Percentiles rank a stretch among this genome's conserved stretches.
These are phyloP conservation scores for Aphrophora alni DNA, from an alignment of 2,888 invertebrate species.

Conservation along the genomic window DNA sequence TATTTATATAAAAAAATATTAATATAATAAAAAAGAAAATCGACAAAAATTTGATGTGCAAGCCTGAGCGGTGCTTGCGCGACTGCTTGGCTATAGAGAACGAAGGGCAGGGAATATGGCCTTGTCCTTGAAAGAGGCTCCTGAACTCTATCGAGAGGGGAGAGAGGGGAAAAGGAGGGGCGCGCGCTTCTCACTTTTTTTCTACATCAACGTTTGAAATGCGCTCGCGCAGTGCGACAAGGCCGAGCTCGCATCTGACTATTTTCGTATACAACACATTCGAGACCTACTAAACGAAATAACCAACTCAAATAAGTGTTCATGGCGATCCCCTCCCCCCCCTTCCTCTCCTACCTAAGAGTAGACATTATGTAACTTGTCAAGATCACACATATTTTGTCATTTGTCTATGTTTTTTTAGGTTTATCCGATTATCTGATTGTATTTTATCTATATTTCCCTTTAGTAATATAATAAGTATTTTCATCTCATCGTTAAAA, in stretches of 20 bases:
- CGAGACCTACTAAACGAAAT: constrained; percentile 9
- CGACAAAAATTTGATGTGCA: constrained; percentile 12
- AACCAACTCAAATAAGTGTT: neutral
- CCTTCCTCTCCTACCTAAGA: neutral
- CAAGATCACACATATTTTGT: neutral
- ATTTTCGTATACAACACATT: constrained; percentile 6
- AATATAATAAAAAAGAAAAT: constrained; percentile 16
- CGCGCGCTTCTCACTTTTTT: constrained; percentile 21
- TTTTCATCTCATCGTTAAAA: too few relatives aligned
- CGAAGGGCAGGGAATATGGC: constrained; percentile 44
- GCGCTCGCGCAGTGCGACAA: neutral
- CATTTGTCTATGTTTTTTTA: too few relatives aligned
- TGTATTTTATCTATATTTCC: too few relatives aligned
- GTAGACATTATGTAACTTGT: neutral
- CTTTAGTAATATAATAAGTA: too few relatives aligned
- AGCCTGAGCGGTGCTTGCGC: constrained; percentile 21
- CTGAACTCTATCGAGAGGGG: constrained; percentile 45
- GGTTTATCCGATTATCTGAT: too few relatives aligned
- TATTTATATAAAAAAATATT: neutral
- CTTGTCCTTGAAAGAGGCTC: constrained; percentile 51
- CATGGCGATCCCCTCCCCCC: constrained; percentile 19
- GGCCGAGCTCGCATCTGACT: neutral
- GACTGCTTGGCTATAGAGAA: constrained; percentile 32
- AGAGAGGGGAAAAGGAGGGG: constrained; percentile 36
- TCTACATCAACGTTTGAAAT: neutral